Conservation (phyloP, 2,113 vertebrate genomes). For the Anas platyrhynchos region DNA sequence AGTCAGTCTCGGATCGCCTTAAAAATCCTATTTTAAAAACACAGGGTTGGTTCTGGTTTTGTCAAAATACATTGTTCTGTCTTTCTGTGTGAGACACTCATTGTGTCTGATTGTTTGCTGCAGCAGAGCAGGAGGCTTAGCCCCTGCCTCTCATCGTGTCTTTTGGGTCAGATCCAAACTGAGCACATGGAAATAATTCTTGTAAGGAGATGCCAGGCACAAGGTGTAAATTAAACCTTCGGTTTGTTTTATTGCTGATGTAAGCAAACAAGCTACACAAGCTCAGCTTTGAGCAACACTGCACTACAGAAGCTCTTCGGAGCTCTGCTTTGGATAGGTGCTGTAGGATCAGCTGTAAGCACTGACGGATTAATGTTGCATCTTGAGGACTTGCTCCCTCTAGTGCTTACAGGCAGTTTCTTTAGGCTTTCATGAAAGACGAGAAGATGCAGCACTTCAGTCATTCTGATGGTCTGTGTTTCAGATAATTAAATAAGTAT, state of each 20-base stretch:
- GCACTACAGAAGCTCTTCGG: not conserved
- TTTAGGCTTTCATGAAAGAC: fast-evolving
- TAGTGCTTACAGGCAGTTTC: not conserved
- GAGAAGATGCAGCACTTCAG: not conserved
- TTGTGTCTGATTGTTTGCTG: not conserved
- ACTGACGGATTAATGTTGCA: not conserved
- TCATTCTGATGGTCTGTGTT: fast-evolving
- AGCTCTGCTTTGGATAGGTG: not conserved
- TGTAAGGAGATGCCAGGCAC: not conserved
- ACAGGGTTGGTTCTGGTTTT: not conserved
- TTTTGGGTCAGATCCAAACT: not conserved
- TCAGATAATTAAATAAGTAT: not conserved
- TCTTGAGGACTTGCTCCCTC: constrained; percentile 3
- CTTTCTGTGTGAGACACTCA: not conserved
- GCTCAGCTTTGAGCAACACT: not conserved
- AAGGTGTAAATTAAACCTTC: not conserved
- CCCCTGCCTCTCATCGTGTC: not conserved
- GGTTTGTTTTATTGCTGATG: not conserved
- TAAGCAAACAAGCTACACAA: not conserved
- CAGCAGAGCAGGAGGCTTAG: not conserved
- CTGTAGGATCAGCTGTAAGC: not conserved
- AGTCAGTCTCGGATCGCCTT: not conserved
- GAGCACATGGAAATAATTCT: not conserved
- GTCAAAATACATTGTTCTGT: not conserved
- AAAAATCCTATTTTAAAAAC: not conserved